Conservation (phyloP, 2,113 vertebrate species). For the Mystacornis crossleyi region DNA sequence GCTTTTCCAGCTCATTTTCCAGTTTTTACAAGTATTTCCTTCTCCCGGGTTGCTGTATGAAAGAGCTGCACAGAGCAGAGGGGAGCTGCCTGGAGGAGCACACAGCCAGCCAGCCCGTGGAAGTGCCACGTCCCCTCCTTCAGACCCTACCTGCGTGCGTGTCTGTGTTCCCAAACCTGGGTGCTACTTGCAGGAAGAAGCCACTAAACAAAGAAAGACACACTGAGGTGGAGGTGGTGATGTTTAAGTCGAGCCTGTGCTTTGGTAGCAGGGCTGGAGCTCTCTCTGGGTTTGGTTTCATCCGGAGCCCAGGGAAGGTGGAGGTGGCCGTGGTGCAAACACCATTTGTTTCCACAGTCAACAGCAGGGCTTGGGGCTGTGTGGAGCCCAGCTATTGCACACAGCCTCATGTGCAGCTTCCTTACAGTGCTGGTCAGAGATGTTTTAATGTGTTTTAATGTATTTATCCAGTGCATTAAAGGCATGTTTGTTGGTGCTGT, state of each 20-base stretch:
- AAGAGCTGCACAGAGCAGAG: neutral
- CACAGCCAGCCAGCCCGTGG: fast-evolving
- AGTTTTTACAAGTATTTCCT: constrained; percentile 12
- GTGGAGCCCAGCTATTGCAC: fast-evolving
- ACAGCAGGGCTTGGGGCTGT: neutral
- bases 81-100: neutral
- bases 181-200: neutral
- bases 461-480: neutral
- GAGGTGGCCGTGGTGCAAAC: fast-evolving
- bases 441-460: neutral
- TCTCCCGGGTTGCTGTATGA: neutral
- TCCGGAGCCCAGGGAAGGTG: fast-evolving
- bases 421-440: neutral
- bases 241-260: neutral
- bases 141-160: fast-evolving
- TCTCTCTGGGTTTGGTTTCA: neutral
- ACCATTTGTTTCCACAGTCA: neutral
- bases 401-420: neutral
- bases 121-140: neutral
- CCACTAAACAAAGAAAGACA: neutral
- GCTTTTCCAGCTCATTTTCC: constrained; percentile 20
- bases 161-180: neutral
- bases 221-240: neutral
- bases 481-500: neutral
- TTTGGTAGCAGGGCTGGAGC: neutral